Evolutionary conservation across 2,888 invertebrate species (phyloP).

Genomic region (Rotaria sp.): DNA sequence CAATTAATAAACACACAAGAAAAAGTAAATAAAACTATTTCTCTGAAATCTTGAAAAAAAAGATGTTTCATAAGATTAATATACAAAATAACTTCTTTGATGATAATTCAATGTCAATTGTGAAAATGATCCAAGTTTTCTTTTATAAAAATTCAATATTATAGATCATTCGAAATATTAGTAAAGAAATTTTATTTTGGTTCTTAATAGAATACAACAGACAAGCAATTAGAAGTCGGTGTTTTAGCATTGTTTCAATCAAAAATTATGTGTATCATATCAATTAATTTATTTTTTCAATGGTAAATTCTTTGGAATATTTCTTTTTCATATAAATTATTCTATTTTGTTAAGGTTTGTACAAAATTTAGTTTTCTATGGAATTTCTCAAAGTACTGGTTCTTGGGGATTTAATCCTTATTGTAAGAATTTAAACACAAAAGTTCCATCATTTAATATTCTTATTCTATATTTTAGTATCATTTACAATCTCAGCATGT

Average conservation of each 20-base stretch:
- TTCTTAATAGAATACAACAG: neutral
- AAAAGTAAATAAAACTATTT: neutral
- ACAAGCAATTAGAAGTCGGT: neutral
- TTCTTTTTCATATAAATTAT: neutral
- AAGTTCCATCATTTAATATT: neutral
- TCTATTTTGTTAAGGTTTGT: constrained; percentile 21
- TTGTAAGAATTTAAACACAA: constrained; percentile 30
- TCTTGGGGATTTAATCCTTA: constrained; percentile 59
- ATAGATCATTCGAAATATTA: no score
- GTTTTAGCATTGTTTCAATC: neutral
- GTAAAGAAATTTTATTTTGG: no score
- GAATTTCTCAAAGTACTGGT: constrained; percentile 29
- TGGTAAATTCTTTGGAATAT: neutral
- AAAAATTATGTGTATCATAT: neutral
- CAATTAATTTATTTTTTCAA: constrained; percentile 28
- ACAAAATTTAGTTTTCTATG: constrained; percentile 40
- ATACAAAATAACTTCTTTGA: no score
- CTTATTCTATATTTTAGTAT: constrained; percentile 57
- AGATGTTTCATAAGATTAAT: no score
- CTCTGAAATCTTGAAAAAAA: no score
- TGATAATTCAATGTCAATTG: no score
- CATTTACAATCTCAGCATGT: constrained; percentile 67
- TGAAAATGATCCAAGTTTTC: no score
- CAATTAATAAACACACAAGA: neutral
- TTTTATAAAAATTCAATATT: no score